Conservation (phyloP, 2,113 vertebrate species). For the Corythornis vintsioides region DNA sequence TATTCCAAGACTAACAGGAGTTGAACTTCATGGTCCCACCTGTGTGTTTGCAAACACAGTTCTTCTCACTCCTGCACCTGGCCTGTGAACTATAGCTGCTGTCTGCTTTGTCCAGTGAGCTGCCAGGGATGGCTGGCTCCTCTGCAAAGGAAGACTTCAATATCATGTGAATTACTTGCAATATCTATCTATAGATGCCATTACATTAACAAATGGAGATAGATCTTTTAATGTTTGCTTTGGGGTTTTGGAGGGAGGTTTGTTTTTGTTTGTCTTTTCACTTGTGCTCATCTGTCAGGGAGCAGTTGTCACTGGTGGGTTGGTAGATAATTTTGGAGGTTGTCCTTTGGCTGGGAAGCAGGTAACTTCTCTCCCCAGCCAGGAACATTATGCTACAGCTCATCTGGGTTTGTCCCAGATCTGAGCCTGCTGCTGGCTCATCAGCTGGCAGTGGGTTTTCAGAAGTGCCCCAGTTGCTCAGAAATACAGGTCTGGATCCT, state of each 20-base stretch:
- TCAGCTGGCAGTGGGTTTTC: background rate
- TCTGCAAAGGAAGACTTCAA: background rate
- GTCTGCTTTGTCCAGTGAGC: background rate
- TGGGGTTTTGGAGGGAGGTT: background rate
- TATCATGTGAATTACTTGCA: background rate
- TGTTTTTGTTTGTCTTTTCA: background rate
- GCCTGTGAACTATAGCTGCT: background rate
- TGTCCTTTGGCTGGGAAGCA: background rate
- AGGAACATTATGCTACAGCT: background rate
- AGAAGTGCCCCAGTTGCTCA: background rate
- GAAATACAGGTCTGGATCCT: background rate
- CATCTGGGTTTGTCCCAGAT: background rate
- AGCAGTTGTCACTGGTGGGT: background rate
- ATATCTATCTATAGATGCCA: background rate
- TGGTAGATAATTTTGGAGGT: background rate
- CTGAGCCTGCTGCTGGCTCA: background rate
- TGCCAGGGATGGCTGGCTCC: background rate
- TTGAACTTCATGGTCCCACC: background rate
- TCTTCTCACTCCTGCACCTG: background rate
- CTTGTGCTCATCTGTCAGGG: background rate
- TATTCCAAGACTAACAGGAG: background rate
- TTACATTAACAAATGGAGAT: background rate
- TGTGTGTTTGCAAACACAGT: background rate
- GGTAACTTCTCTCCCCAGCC: background rate
- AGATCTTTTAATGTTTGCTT: too few relatives aligned